phyloP scores from a whole-genome alignment of 2,888 invertebrate species.

The Pachymerium ferrugineum region DNA sequence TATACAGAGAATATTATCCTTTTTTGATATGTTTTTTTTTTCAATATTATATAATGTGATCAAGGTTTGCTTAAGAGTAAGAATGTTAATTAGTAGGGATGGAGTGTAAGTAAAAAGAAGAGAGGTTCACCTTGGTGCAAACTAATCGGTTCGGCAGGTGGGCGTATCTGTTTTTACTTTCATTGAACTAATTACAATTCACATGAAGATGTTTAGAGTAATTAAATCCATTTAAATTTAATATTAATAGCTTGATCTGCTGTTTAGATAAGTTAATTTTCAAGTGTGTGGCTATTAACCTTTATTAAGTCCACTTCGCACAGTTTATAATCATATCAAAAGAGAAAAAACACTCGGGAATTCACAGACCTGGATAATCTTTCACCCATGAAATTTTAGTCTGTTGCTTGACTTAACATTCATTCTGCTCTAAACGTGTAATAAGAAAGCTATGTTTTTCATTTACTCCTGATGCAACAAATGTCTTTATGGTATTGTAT shows the following conservation, averaged over 20 bases:
- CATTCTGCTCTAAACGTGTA: neutral
- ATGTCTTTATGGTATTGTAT: neutral
- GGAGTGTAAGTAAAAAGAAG: neutral
- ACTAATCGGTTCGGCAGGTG: neutral
- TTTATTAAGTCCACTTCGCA: neutral
- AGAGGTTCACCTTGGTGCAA: constrained; percentile 3
- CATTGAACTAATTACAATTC: neutral
- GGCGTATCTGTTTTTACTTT: neutral
- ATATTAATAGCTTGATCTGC: too few species aligned
- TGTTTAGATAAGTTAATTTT: too few species aligned
- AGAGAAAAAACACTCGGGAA: neutral
- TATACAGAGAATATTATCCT: too few species aligned
- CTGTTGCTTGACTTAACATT: constrained; percentile 7
- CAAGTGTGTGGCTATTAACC: constrained; percentile 10
- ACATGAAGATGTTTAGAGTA: neutral
- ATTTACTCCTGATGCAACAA: neutral
- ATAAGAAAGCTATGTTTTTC: neutral
- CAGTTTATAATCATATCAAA: neutral
- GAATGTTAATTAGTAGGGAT: neutral
- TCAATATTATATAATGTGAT: neutral
- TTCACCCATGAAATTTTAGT: constrained; percentile 9
- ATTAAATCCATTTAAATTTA: too few species aligned
- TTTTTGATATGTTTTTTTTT: neutral
- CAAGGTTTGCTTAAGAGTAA: neutral
- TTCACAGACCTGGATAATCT: neutral